Percentiles rank a stretch among this genome's conserved stretches.
These are phyloP conservation scores for Drosophila burlai DNA, from an alignment of 1,140 invertebrate genomes.

Conservation along the genomic window DNA sequence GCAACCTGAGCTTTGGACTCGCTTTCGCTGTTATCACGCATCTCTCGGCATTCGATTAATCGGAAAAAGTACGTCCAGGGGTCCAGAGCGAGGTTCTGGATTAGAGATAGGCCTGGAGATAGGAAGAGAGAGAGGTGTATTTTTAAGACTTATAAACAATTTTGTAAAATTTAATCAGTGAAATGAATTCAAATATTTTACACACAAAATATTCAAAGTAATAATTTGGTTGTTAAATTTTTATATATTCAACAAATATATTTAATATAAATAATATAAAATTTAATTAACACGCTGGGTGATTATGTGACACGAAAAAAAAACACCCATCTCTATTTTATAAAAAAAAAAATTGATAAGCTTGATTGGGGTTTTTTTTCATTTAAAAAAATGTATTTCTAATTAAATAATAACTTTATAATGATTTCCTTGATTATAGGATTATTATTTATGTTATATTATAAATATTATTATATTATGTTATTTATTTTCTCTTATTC, in stretches of 20 bases:
- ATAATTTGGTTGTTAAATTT: not conserved
- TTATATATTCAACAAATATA: not conserved
- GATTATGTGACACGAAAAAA: not conserved
- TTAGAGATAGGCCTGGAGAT: not conserved
- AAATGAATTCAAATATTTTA: not conserved
- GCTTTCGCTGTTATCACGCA: not conserved
- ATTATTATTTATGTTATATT: too few relatives aligned
- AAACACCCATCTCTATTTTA: not conserved
- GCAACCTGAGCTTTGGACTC: conserved; percentile 10
- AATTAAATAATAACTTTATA: not conserved
- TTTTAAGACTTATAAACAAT: not conserved
- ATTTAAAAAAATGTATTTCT: not conserved
- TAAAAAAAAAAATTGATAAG: not conserved
- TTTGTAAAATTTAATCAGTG: not conserved
- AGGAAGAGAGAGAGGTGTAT: not conserved
- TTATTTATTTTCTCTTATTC: not conserved
- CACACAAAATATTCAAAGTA: not conserved
- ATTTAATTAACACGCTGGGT: not conserved
- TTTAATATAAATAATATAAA: not conserved
- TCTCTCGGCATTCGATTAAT: conserved; percentile 1
- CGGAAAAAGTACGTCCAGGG: not conserved
- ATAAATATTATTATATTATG: too few relatives aligned
- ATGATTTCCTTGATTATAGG: not conserved
- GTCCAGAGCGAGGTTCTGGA: not conserved
- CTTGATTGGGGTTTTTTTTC: too few relatives aligned